Evolutionary conservation across 2,888 invertebrate species (phyloP), one percentile per base, ranked within the genome.

Genomic region (Diogma glabrata): DNA sequence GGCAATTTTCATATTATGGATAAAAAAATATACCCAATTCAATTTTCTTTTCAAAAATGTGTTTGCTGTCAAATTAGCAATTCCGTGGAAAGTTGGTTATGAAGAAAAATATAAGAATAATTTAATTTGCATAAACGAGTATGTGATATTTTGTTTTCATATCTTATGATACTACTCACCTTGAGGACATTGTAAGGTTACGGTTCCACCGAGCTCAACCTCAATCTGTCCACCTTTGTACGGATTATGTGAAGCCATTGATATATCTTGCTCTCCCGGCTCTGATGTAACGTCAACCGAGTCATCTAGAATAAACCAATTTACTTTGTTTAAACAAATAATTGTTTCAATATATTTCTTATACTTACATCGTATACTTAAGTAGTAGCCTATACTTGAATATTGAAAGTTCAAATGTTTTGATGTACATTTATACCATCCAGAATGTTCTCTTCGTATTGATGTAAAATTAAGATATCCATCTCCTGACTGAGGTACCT

Each of bases 401-500:
- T 89, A 91, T 67, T 86, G 82, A 26, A 86, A 83, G 62, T 88
- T 78, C 56, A 84, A 77, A 75, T 92, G 90, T 47, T 81, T 75
- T 52, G 90, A 87, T 50, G 87, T 82, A 72, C 92, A 92, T 67
- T 90, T 86, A 75, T 92, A 92, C 92, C 92, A 92, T 63, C 92
- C 92, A 52, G 87, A 87, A 73, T 92, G 87, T 57, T 84, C 80
- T 48, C 83, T 75, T 50, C 78, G 75, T 64, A 91, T 84, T 60
- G 82, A 77, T 49, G 82, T 82, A 74, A 91, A 91, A 71, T 91
- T 91, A 53, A 92, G 77, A 67, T 84, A 88, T 52, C 91, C 87
- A 63, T 84, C 84, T 49, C 78, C 79, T 56, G 78, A 77, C 69
- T 84, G 84, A 57, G 79, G 77, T 53, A 84, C 80, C 67, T 71